Evolutionary conservation across 2,113 vertebrate species (phyloP), one percentile per base, ranked within the genome.

Genomic region (Gasterosteus nipponicus): DNA sequence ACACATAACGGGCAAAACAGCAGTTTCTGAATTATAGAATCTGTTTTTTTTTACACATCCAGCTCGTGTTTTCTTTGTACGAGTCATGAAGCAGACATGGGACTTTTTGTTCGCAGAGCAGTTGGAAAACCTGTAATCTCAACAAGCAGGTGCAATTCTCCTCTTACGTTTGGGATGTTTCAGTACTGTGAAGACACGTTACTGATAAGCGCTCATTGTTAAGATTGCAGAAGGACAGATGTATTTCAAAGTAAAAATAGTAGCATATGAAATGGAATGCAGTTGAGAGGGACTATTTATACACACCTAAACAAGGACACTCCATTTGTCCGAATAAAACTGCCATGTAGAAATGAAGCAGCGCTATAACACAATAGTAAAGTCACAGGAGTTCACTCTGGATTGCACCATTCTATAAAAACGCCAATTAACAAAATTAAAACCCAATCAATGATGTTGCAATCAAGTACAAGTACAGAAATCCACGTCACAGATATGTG

Each of bases 211-310:
- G 7, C 35, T 38, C 29, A 66, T 49, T 80, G 73, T 73, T 79
- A 64, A 61, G 54, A 49, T 61, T 54, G 69, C 42, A 49, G 64
- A 65, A 59, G 58, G 81, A 51, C 59, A 41, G 35, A 79, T 44
- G 64, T 71, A 78, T 70, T 64, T 56, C 38, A 75, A 69, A 57
- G 74, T 74, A 76, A 75, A 86, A 89, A 91, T 62, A 88, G 80
- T 68, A 77, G 15, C 42, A 59, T 41, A 60, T 72, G 42, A 84
- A 76, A 76, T 73, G 31, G 29, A 73, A 60, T 51, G 66, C 59
- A 60, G 73, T 70, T 57, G 29, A 10, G 39, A 63, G 38, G 18
- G 0, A 54, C 51, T 73, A 53, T 85, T 85, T 73, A 73, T 56
- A 81, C 26, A 53, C 39, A 60, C n/a, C 12, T 19, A 10, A 9